Evolutionary conservation across 2,113 vertebrate species (phyloP).

Genomic region (Pteropus alecto): DNA sequence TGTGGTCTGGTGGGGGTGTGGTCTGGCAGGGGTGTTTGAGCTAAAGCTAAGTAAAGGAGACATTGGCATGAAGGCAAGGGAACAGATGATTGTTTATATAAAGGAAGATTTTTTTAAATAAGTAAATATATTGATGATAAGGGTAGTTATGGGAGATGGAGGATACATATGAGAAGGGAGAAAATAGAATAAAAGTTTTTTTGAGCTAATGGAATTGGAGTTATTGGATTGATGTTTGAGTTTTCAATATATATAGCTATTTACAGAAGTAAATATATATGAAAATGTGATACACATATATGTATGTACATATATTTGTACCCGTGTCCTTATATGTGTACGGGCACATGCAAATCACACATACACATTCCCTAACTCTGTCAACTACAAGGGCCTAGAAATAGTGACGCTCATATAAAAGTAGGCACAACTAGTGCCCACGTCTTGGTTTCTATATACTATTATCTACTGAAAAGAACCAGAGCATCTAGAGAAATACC

Average conservation of each 20-base stretch:
- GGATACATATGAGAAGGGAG: not conserved
- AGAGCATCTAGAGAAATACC: not conserved
- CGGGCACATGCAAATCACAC: not conserved
- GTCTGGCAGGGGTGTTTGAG: not conserved
- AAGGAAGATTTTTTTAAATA: not conserved
- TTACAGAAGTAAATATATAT: not conserved
- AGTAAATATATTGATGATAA: not conserved
- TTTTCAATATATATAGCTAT: not conserved
- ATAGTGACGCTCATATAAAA: not conserved
- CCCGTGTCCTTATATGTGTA: not conserved
- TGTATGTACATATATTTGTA: not conserved
- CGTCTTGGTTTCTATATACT: not conserved
- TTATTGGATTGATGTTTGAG: not conserved
- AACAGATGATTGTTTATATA: not conserved
- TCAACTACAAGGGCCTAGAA: not conserved
- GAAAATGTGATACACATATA: no score
- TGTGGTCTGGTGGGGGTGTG: fast-evolving
- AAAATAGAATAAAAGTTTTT: not conserved
- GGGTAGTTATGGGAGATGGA: not conserved
- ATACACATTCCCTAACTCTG: not conserved
- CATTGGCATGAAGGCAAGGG: not conserved
- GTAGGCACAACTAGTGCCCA: not conserved
- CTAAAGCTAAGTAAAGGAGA: not conserved
- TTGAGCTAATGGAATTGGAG: not conserved
- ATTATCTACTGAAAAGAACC: not conserved